phyloP scores from a whole-genome alignment of 2,888 invertebrate genomes.

The Yponomeuta evonymella region DNA sequence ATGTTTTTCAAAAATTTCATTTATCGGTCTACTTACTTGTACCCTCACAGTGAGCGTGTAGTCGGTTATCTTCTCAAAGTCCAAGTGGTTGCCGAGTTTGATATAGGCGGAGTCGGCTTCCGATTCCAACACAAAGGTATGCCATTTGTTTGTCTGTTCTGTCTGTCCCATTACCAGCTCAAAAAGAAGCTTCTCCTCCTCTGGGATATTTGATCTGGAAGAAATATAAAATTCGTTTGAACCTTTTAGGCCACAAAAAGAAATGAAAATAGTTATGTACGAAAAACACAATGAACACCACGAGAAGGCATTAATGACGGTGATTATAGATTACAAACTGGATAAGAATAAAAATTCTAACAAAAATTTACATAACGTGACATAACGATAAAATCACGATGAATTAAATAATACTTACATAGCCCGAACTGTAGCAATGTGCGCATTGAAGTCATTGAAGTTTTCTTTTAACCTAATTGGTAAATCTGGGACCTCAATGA shows the following conservation, averaged over 20 bases:
- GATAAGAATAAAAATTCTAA: too few species aligned
- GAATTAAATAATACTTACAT: constrained; percentile 65
- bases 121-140: constrained; percentile 83
- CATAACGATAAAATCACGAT: too few species aligned
- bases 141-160: constrained; percentile 89
- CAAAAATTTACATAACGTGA: too few species aligned
- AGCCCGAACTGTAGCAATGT: constrained; percentile 83
- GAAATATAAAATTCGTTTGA: neutral
- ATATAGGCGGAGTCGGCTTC: constrained; percentile 83
- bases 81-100: constrained; percentile 84
- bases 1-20: too few species aligned
- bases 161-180: constrained; percentile 89
- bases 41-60: constrained; percentile 90
- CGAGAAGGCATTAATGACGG: too few species aligned
- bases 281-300: too few species aligned
- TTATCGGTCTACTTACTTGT: constrained; percentile 53
- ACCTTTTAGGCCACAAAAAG: too few species aligned
- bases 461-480: constrained; percentile 84
- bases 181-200: constrained; percentile 84
- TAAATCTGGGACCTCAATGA: constrained; percentile 77
- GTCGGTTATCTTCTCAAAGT: constrained; percentile 89
- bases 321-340: too few species aligned
- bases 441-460: constrained; percentile 81
- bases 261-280: too few species aligned
- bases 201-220: constrained; percentile 83